Conservation (phyloP, 1,140 invertebrate species). For the Drosophila auraria region DNA sequence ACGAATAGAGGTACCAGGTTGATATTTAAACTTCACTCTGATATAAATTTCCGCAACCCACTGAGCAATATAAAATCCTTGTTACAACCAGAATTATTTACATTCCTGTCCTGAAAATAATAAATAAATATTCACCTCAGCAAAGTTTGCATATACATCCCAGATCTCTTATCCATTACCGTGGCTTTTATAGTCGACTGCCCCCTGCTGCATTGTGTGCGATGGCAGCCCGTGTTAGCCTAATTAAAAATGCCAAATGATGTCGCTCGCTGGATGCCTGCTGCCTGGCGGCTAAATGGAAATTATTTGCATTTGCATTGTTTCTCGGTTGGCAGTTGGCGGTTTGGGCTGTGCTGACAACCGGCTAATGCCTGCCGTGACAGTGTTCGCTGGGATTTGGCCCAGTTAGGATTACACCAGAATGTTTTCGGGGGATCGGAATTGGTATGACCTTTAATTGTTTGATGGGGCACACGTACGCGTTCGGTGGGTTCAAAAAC, state of each 20-base stretch:
- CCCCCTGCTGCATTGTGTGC: conserved; percentile 7
- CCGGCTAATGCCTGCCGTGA: conserved; percentile 38
- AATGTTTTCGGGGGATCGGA: neutral
- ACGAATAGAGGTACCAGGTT: too few species aligned
- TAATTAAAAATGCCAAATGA: conserved; percentile 68
- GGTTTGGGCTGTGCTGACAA: conserved; percentile 18
- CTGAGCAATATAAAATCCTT: neutral
- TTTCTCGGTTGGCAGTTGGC: conserved; percentile 15
- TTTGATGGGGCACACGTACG: conserved; percentile 43
- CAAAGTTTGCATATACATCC: neutral
- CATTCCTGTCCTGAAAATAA: neutral
- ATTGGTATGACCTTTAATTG: conserved; percentile 73
- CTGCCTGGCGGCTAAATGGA: conserved; percentile 18
- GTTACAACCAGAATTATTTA: neutral
- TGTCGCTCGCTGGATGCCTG: neutral
- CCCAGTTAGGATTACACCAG: conserved; percentile 48
- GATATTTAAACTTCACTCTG: neutral
- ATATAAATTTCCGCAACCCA: neutral
- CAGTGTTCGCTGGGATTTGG: conserved; percentile 46
- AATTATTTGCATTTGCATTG: conserved; percentile 54
- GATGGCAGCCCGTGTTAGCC: conserved; percentile 51
- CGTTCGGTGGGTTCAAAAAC: conserved; percentile 34
- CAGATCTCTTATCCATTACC: conserved; percentile 12
- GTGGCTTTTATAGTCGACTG: conserved; percentile 12
- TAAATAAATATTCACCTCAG: conserved; percentile 9